These are phyloP conservation scores for Lydus trimaculatus DNA, from an alignment of 2,888 invertebrate genomes.

Conservation along the genomic window DNA sequence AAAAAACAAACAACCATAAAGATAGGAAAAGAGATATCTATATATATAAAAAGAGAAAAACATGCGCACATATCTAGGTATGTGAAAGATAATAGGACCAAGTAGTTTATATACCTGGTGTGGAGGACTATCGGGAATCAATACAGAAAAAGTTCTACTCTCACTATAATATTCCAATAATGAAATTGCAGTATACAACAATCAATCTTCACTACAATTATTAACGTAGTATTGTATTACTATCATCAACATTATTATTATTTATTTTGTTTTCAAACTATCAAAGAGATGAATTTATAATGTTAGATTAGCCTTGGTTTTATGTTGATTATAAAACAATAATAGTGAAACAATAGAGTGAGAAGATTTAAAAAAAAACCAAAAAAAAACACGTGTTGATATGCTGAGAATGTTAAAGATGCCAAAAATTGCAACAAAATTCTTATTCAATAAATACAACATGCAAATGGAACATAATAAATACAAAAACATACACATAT, in stretches of 20 bases:
- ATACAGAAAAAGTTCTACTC: no score
- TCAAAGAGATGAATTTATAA: background rate
- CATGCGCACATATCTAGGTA: no score
- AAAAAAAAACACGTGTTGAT: slow-evolving; percentile 41
- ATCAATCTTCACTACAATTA: background rate
- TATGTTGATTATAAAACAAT: slow-evolving; percentile 1
- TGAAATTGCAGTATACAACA: background rate
- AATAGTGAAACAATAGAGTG: slow-evolving; percentile 34
- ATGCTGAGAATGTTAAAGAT: slow-evolving; percentile 47
- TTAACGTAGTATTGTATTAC: no score
- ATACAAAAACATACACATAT: background rate
- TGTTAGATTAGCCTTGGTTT: background rate
- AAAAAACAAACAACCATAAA: background rate
- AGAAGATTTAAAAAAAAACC: slow-evolving; percentile 11
- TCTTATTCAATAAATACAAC: slow-evolving; percentile 21
- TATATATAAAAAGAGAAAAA: no score
- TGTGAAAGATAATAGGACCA: no score
- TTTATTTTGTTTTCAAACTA: background rate
- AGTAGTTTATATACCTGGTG: no score
- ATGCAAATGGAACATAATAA: background rate
- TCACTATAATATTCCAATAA: no score
- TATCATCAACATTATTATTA: background rate
- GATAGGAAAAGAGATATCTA: no score
- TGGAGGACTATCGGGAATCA: no score
- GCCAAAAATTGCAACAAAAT: slow-evolving; percentile 47